These are phyloP conservation scores for Tiaroga cobitis DNA, from an alignment of 2,797 vertebrate species.

Conservation along the genomic window DNA sequence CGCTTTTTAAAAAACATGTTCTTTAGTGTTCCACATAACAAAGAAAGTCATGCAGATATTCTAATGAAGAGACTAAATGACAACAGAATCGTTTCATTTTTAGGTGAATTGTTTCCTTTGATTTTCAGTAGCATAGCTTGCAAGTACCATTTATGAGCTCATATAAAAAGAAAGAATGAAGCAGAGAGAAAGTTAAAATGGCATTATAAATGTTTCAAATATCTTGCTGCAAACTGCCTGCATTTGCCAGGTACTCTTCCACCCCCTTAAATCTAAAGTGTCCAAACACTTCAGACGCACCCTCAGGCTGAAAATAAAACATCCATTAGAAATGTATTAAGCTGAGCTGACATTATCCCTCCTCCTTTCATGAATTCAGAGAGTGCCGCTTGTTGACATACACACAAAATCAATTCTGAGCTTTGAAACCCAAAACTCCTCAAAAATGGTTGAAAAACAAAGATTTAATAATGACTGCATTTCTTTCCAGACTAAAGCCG, in stretches of 20 bases:
- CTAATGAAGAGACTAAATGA: not conserved
- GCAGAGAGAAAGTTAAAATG: not conserved
- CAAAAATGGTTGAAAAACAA: slow-evolving; percentile 32
- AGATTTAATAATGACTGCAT: slow-evolving; percentile 37
- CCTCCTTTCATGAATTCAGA: slow-evolving; percentile 33
- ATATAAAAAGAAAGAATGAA: not conserved
- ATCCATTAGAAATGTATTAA: slow-evolving; percentile 68
- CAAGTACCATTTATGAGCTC: no score
- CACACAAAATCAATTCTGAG: slow-evolving; percentile 37
- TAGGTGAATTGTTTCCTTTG: not conserved
- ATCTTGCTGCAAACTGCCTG: slow-evolving; percentile 63
- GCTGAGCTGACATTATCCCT: slow-evolving; percentile 53
- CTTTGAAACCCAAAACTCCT: slow-evolving; percentile 8
- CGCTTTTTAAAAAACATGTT: not conserved
- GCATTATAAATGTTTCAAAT: slow-evolving; percentile 40
- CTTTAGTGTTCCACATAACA: not conserved
- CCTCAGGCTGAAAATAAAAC: slow-evolving; percentile 70
- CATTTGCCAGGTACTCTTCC: slow-evolving; percentile 59
- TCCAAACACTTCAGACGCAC: slow-evolving; percentile 62
- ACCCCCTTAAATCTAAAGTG: slow-evolving; percentile 60
- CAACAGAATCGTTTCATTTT: not conserved
- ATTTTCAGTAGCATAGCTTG: not conserved
- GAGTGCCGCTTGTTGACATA: slow-evolving; percentile 11
- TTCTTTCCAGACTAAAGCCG: not conserved
- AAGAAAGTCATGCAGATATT: not conserved